phyloP scores from a whole-genome alignment of 1,140 invertebrate genomes.

The Eulimnadia texana region DNA sequence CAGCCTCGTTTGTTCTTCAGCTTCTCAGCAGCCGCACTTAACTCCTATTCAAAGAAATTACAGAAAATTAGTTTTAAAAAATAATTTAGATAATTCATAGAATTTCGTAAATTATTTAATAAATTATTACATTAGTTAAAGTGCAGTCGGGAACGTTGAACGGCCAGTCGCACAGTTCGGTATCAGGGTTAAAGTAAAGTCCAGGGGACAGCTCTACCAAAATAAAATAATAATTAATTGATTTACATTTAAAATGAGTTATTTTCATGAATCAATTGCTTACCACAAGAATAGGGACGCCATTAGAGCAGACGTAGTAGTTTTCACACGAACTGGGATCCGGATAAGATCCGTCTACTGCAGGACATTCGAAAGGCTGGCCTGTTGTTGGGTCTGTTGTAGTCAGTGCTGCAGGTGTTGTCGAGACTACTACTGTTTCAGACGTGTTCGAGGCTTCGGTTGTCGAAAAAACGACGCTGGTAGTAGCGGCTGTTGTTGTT shows the following conservation, averaged over 20 bases:
- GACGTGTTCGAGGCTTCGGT: no score
- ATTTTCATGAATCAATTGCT: not conserved
- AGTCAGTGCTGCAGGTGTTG: not conserved
- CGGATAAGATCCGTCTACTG: not conserved
- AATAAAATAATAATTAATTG: not conserved
- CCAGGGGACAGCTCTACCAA: not conserved
- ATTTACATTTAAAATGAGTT: no score
- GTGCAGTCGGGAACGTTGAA: constrained; percentile 9
- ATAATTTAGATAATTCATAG: no score
- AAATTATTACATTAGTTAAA: no score
- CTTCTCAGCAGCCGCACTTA: no score
- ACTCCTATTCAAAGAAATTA: no score
- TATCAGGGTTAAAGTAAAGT: constrained; percentile 4
- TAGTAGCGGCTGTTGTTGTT: not conserved
- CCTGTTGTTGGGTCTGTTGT: not conserved
- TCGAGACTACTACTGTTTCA: no score
- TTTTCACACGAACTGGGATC: not conserved
- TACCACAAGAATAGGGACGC: not conserved
- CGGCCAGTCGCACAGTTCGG: constrained; percentile 3
- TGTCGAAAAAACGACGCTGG: not conserved
- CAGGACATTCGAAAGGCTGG: not conserved
- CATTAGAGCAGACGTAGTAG: not conserved
- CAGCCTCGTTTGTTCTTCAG: no score
- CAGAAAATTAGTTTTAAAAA: no score
- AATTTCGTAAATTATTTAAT: no score